Percentiles rank a stretch among this genome's conserved stretches.
These are phyloP conservation scores for Hetaerina titia DNA, from an alignment of 2,888 invertebrate species.

Conservation along the genomic window DNA sequence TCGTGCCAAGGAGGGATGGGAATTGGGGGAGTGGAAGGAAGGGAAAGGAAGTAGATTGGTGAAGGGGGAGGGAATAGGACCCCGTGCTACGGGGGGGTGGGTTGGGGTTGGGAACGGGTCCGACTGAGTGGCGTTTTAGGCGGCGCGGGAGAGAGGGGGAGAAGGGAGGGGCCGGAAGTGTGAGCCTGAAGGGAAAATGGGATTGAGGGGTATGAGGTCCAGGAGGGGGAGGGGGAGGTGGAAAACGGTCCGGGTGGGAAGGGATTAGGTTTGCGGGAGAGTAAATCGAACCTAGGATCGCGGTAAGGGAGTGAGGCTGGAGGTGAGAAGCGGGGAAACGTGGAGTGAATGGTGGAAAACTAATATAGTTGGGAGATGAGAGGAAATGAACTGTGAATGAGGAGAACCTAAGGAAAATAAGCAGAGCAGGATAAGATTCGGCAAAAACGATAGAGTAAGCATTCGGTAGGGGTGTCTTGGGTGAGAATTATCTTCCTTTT, in stretches of 20 bases:
- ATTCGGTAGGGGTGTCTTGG: too few relatives aligned
- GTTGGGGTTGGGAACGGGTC: not conserved
- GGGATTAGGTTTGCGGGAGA: not conserved
- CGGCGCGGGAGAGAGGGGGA: not conserved
- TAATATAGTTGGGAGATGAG: not conserved
- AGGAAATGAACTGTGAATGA: slow-evolving; percentile 7
- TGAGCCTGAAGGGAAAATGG: not conserved
- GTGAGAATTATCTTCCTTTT: too few relatives aligned
- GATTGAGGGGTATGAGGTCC: not conserved
- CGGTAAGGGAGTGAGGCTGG: not conserved
- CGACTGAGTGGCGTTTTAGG: not conserved
- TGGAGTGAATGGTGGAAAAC: not conserved
- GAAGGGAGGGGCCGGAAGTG: not conserved
- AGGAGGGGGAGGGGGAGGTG: not conserved
- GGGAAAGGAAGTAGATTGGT: not conserved
- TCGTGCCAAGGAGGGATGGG: slow-evolving; percentile 50
- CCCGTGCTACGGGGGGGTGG: not conserved
- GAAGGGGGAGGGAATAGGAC: not conserved
- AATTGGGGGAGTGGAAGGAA: not conserved
- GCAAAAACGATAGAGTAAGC: too few relatives aligned
- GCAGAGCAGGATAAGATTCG: too few relatives aligned
- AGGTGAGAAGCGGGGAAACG: not conserved
- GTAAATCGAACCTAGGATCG: not conserved
- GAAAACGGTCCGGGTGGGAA: not conserved
- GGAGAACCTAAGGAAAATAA: not conserved